Percentiles rank a stretch among this genome's conserved stretches.
Evolutionary conservation across 64 coral and sea anemone genomes (phyloP).

Genomic region (Dendrophyllia cribrosa): DNA sequence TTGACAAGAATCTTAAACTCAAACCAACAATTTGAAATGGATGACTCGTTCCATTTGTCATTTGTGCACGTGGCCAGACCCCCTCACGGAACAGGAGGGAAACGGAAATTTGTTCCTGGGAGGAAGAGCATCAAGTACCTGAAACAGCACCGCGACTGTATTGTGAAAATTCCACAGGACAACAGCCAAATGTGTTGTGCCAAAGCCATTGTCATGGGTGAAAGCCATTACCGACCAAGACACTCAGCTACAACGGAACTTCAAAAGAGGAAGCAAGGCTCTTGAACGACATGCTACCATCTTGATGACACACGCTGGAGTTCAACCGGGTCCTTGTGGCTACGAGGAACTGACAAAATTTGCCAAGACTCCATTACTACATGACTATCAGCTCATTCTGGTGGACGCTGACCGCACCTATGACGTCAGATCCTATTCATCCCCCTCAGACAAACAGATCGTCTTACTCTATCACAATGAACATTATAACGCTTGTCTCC

Average conservation of each 20-base stretch:
- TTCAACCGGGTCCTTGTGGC: background rate
- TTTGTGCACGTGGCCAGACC: background rate
- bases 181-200: background rate
- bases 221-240: background rate
- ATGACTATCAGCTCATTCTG: background rate
- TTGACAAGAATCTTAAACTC: background rate
- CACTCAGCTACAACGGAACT: no score
- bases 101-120: background rate
- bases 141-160: background rate
- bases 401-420: no score
- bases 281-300: background rate
- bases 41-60: background rate
- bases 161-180: background rate
- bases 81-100: background rate
- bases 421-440: no score
- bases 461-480: background rate
- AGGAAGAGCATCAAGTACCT: background rate
- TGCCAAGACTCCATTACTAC: background rate
- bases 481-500: background rate
- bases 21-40: conserved; percentile 1
- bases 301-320: background rate
- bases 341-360: background rate
- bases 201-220: background rate
- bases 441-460: no score
- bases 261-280: no score